Percentiles rank a stretch among this genome's conserved stretches.
Conservation (phyloP, 2,888 invertebrate genomes). For the Philaethria dido region DNA sequence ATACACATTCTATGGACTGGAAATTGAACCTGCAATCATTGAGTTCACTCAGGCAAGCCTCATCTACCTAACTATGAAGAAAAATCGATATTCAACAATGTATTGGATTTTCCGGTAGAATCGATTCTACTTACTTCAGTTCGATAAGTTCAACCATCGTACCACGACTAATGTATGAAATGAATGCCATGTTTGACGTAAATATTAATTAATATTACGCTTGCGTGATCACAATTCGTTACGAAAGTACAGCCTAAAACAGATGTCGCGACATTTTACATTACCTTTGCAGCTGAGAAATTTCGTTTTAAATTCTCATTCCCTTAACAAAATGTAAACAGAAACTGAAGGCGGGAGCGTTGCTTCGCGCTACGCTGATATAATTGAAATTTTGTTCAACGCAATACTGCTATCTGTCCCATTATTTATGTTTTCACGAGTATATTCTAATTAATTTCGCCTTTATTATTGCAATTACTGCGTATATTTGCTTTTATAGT, state of each 20-base stretch:
- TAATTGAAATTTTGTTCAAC: constrained; percentile 76
- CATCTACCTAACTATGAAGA: neutral
- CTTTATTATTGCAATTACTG: constrained; percentile 47
- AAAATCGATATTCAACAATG: constrained; percentile 1
- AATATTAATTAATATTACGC: constrained; percentile 30
- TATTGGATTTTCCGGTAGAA: neutral
- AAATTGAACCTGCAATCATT: neutral
- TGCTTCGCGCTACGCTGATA: constrained; percentile 58
- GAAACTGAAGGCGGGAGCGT: constrained; percentile 57
- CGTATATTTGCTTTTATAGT: constrained; percentile 35
- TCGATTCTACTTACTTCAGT: constrained; percentile 1
- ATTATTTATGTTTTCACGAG: constrained; percentile 59
- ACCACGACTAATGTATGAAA: constrained; percentile 4
- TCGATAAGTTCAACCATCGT: neutral
- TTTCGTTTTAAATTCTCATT: constrained; percentile 77
- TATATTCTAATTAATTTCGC: constrained; percentile 64
- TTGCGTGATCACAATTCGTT: constrained; percentile 37
- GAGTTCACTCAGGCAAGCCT: neutral
- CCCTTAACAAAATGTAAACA: constrained; percentile 78
- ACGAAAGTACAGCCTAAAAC: constrained; percentile 39
- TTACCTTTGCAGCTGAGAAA: constrained; percentile 71
- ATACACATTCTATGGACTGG: neutral
- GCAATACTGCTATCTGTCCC: constrained; percentile 57
- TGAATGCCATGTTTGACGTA: constrained; percentile 8
- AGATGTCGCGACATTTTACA: constrained; percentile 55